Evolutionary conservation across 2,888 invertebrate genomes (phyloP).

Genomic region (Tenthredo notha): DNA sequence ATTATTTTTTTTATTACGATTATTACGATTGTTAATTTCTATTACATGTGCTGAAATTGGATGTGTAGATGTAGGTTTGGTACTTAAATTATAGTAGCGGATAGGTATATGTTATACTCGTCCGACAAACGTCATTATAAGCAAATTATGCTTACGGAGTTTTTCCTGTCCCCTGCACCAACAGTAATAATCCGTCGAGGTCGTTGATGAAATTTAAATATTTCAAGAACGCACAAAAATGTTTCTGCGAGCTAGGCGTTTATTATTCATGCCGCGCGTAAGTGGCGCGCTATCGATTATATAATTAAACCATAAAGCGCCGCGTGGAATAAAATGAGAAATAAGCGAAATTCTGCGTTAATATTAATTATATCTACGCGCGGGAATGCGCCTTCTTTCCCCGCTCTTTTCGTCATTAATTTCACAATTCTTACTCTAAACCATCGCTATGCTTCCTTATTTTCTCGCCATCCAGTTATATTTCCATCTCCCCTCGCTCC

Average conservation of each 20-base stretch:
- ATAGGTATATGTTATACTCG: background rate
- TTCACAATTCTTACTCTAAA: slow-evolving; percentile 22
- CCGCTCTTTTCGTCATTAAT: slow-evolving; percentile 39
- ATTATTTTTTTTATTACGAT: background rate
- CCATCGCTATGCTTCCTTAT: background rate
- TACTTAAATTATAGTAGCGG: background rate
- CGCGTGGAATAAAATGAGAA: slow-evolving; percentile 21
- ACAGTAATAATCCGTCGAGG: slow-evolving; percentile 15
- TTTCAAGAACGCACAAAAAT: slow-evolving; percentile 39
- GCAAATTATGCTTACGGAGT: background rate
- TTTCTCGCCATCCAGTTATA: background rate
- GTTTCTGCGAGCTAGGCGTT: slow-evolving; percentile 24
- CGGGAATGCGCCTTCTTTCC: background rate
- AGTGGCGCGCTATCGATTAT: slow-evolving; percentile 41
- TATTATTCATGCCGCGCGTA: slow-evolving; percentile 45
- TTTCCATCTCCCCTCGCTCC: background rate
- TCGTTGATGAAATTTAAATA: slow-evolving; percentile 40
- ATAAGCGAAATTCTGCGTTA: slow-evolving; percentile 25
- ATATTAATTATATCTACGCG: slow-evolving; percentile 46
- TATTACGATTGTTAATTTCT: background rate
- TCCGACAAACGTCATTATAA: background rate
- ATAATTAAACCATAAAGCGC: slow-evolving; percentile 37
- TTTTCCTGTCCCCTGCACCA: background rate
- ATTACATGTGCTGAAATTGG: background rate
- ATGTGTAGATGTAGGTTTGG: background rate